phyloP scores from a whole-genome alignment of 2,888 invertebrate genomes.

The Brachynemurus nebulosus region DNA sequence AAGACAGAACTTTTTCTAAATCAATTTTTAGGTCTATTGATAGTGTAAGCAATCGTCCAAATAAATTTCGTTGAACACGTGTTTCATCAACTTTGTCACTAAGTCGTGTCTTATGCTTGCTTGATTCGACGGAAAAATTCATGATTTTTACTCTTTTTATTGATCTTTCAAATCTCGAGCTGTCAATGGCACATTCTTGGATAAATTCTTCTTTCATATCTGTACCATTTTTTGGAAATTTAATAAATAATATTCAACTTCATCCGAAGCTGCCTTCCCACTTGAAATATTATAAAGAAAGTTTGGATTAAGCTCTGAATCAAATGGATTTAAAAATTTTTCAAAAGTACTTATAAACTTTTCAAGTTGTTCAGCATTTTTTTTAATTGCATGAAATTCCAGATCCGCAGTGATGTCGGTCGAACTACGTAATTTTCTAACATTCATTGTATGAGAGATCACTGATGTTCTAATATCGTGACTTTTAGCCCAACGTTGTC shows the following conservation, averaged over 20 bases:
- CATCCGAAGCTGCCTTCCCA: slow-evolving; percentile 5
- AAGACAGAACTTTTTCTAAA: slow-evolving; percentile 22
- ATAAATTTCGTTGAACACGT: slow-evolving; percentile 15
- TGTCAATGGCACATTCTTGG: not conserved
- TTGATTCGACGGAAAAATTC: not conserved
- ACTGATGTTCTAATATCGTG: not conserved
- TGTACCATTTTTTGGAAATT: slow-evolving; percentile 9
- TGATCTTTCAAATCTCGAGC: not conserved
- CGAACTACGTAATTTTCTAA: not conserved
- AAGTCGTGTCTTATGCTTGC: slow-evolving; percentile 4
- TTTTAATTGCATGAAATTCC: not conserved
- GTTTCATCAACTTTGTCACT: slow-evolving; percentile 3
- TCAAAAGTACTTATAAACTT: not conserved
- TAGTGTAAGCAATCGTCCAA: slow-evolving; percentile 13
- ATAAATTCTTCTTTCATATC: not conserved
- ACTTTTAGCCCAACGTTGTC: not conserved
- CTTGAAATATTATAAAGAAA: not conserved
- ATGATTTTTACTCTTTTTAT: not conserved
- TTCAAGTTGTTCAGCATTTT: not conserved
- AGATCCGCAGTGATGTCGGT: not conserved
- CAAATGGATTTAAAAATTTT: not conserved
- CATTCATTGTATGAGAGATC: not conserved
- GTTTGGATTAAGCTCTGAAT: not conserved
- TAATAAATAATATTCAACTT: slow-evolving; percentile 8
- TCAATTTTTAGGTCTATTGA: slow-evolving; percentile 22